Conservation (phyloP, 2,113 vertebrate species). For the Pygoscelis adeliae region DNA sequence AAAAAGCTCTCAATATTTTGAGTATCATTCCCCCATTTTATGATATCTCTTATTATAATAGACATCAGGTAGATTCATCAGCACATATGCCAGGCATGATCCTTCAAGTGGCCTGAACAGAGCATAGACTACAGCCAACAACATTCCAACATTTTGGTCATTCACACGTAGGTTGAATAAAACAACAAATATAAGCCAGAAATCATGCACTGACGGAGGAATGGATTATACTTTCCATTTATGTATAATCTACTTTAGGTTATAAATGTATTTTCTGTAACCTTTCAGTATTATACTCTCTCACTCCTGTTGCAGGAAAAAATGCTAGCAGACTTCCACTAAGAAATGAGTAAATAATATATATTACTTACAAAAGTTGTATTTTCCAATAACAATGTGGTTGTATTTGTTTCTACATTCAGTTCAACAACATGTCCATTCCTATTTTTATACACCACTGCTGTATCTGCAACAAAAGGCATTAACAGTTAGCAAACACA, state of each 20-base stretch:
- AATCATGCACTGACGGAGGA: not conserved
- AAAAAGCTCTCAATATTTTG: not conserved
- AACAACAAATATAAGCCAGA: not conserved
- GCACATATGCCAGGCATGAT: not conserved
- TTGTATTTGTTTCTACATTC: constrained; percentile 90
- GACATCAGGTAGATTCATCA: not conserved
- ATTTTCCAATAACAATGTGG: constrained; percentile 88
- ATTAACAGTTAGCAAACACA: constrained; percentile 59
- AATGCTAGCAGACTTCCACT: not conserved
- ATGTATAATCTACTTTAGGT: not conserved
- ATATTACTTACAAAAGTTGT: constrained; percentile 90
- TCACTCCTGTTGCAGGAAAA: not conserved
- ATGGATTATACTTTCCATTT: not conserved
- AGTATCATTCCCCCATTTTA: not conserved
- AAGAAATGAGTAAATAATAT: not conserved
- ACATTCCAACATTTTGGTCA: not conserved
- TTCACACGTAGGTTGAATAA: not conserved
- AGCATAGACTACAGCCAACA: not conserved
- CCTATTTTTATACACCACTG: constrained; percentile 92
- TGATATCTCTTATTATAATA: not conserved
- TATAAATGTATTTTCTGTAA: not conserved
- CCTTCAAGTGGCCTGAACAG: not conserved
- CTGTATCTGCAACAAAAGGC: constrained; percentile 84
- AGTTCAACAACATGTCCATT: constrained; percentile 93
- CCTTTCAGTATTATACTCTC: not conserved